A percentile compares a stretch with the other conserved stretches of the same genome.
Conservation (phyloP, 2,113 vertebrate species). For the Microtus richardsoni region DNA sequence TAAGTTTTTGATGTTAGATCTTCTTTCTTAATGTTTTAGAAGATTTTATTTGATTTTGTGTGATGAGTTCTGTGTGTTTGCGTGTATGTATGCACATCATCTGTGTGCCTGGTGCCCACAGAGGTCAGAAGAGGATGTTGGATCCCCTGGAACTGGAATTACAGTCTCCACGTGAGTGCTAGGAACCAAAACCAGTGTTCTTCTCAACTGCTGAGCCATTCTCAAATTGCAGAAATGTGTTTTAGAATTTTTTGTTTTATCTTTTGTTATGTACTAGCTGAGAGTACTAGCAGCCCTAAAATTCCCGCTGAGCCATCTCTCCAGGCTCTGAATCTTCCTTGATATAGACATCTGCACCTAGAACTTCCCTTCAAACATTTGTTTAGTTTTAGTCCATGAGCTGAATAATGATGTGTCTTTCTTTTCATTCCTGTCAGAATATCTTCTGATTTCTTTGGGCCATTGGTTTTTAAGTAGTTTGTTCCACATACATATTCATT, state of each 20-base stretch:
- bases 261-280: background rate
- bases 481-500: background rate
- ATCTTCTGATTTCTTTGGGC: conserved; percentile 48
- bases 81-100: background rate
- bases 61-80: background rate
- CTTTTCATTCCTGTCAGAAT: conserved; percentile 50
- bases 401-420: background rate
- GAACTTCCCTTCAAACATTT: background rate
- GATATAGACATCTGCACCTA: background rate
- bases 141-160: background rate
- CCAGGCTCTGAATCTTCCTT: background rate
- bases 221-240: background rate
- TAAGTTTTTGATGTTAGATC: background rate
- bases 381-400: background rate
- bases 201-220: background rate
- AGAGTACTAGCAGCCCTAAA: background rate
- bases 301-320: background rate
- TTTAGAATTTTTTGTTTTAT: background rate
- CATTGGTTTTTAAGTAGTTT: conserved; percentile 11
- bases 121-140: background rate
- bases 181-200: background rate
- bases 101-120: background rate
- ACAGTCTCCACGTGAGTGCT: background rate
- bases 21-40: background rate
- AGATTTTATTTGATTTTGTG: background rate